Evolutionary conservation across 2,113 vertebrate species (phyloP).

Genomic region (Procapra przewalskii): DNA sequence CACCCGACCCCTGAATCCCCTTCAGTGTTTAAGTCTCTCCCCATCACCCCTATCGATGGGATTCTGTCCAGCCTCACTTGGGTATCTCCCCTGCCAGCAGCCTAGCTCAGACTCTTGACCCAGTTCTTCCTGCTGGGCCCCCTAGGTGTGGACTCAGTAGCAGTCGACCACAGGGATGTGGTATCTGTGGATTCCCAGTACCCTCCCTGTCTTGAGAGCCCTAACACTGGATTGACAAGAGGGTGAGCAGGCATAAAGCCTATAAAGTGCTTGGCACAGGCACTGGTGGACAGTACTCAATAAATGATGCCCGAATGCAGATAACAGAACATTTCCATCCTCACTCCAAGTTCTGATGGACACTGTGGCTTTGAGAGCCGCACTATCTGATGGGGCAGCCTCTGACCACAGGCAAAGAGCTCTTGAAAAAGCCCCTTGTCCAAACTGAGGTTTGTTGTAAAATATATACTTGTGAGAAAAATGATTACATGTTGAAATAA

Average conservation of each 20-base stretch:
- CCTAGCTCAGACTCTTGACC: neutral
- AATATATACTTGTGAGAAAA: neutral
- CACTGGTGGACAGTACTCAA: neutral
- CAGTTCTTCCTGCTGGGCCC: neutral
- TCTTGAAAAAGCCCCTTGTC: neutral
- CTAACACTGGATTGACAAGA: neutral
- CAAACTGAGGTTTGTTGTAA: neutral
- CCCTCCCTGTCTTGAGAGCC: neutral
- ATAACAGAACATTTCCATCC: neutral
- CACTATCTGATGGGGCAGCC: neutral
- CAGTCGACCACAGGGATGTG: neutral
- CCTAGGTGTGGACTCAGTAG: neutral
- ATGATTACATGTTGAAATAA: neutral
- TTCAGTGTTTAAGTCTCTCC: neutral
- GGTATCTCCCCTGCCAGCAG: neutral
- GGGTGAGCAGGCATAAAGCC: neutral
- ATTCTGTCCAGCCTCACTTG: neutral
- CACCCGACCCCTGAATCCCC: neutral
- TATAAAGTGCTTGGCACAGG: neutral
- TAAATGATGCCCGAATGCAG: neutral
- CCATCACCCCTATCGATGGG: neutral
- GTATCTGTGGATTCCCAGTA: rapidly evolving
- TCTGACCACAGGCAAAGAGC: neutral
- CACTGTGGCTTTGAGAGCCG: rapidly evolving
- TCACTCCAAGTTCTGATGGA: too few relatives aligned